These are phyloP conservation scores for Nicator chloris DNA, from an alignment of 2,113 vertebrate species.

Conservation along the genomic window DNA sequence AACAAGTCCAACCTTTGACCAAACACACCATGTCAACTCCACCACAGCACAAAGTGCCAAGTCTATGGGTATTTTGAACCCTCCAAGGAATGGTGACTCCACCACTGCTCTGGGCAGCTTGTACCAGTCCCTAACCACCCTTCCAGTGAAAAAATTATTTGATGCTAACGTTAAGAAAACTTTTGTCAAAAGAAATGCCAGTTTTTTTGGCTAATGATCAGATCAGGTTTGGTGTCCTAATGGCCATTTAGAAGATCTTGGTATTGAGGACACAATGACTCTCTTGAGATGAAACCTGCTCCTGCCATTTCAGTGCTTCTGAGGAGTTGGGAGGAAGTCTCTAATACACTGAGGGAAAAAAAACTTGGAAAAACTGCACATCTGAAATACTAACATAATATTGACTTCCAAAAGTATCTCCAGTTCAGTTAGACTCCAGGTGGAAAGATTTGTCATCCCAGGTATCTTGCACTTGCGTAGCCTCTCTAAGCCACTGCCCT, in stretches of 20 bases:
- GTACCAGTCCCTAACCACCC: not conserved
- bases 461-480: rapidly evolving
- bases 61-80: not conserved
- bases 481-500: not conserved
- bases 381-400: not conserved
- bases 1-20: not conserved
- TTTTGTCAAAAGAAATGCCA: not conserved
- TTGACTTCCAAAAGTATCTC: not conserved
- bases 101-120: not conserved
- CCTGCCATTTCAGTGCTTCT: not conserved
- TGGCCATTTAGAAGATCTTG: not conserved
- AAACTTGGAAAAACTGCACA: not conserved
- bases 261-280: not conserved
- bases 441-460: not conserved
- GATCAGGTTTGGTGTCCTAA: not conserved
- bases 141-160: not conserved
- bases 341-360: not conserved
- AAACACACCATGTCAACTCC: not conserved
- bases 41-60: not conserved
- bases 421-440: not conserved
- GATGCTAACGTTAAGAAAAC: not conserved
- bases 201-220: not conserved
- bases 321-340: not conserved
- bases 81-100: not conserved
- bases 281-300: not conserved